Evolutionary conservation across 2,888 invertebrate species (phyloP).

Genomic region (Orthosia gracilis): DNA sequence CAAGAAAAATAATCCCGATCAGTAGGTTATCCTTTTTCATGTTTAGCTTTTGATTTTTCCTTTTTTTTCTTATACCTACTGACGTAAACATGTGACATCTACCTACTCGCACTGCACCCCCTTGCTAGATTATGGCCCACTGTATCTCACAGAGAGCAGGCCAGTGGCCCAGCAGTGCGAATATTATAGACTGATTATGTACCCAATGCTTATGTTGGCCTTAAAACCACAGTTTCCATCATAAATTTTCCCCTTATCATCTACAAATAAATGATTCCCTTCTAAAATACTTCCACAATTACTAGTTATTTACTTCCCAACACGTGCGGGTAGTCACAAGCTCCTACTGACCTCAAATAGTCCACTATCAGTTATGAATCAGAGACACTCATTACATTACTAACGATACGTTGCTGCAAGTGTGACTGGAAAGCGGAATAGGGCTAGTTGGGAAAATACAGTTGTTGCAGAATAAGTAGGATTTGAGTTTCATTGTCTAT

Average conservation of each 20-base stretch:
- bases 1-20: background rate
- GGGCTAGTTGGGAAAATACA: slow-evolving; percentile 46
- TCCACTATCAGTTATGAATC: slow-evolving; percentile 57
- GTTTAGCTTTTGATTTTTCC: background rate
- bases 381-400: slow-evolving; percentile 54
- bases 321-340: slow-evolving; percentile 29
- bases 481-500: slow-evolving; percentile 48
- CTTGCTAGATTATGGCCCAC: no score
- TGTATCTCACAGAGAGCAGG: no score
- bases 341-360: slow-evolving; percentile 50
- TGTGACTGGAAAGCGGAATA: slow-evolving; percentile 53
- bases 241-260: background rate
- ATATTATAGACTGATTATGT: no score
- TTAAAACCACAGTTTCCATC: background rate
- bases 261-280: background rate
- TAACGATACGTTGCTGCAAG: slow-evolving; percentile 41
- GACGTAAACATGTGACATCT: no score
- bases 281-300: slow-evolving; percentile 23
- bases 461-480: slow-evolving; percentile 42
- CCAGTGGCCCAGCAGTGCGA: no score
- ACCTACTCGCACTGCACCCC: no score
- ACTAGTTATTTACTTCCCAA: slow-evolving; percentile 11
- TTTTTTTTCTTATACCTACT: no score
- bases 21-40: background rate
- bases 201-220: no score